A percentile compares a stretch with the other conserved stretches of the same genome.
These are phyloP conservation scores for Tadarida brasiliensis DNA, from an alignment of 2,797 vertebrate genomes.

Conservation along the genomic window DNA sequence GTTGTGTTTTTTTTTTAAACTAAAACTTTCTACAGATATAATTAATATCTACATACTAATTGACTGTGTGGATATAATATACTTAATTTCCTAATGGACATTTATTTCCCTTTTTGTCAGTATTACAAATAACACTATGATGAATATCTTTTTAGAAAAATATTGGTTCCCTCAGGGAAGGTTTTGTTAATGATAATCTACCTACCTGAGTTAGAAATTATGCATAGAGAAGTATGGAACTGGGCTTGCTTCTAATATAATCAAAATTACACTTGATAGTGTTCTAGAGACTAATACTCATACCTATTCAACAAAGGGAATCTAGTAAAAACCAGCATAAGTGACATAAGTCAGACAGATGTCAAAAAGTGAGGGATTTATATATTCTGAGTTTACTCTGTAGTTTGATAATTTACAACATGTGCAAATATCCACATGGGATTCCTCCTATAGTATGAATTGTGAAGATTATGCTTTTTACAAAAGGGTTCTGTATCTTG, in stretches of 20 bases:
- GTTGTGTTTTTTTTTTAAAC: background rate
- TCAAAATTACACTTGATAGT: background rate
- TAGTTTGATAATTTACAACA: conserved; percentile 20
- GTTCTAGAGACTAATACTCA: conserved; percentile 47
- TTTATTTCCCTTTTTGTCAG: conserved; percentile 13
- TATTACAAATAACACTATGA: background rate
- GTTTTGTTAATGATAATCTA: conserved; percentile 41
- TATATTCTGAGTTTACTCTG: background rate
- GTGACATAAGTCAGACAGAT: background rate
- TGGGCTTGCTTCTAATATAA: background rate
- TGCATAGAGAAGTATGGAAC: background rate
- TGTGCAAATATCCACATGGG: background rate
- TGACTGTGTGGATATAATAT: background rate
- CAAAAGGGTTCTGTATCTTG: background rate
- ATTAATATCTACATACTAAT: background rate
- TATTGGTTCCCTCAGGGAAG: background rate
- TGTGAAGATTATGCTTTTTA: background rate
- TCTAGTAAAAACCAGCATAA: background rate
- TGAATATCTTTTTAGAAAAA: conserved; percentile 2
- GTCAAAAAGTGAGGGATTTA: background rate
- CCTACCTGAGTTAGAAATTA: background rate
- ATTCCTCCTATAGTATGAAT: background rate
- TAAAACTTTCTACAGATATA: background rate
- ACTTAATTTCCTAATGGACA: background rate
- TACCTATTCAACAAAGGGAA: background rate